These are phyloP conservation scores for Diloba caeruleocephala DNA, from an alignment of 2,888 invertebrate genomes.

Conservation along the genomic window DNA sequence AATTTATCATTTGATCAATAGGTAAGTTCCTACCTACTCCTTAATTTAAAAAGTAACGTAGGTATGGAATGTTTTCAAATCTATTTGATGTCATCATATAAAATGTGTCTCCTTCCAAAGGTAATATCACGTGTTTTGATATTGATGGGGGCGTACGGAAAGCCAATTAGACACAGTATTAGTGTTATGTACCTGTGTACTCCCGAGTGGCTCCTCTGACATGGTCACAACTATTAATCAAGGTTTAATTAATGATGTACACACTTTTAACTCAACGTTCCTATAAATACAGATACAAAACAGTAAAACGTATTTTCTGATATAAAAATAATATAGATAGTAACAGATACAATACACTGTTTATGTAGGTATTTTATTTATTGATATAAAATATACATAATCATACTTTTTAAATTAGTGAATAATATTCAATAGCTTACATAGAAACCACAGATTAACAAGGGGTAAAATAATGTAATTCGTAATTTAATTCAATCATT, in stretches of 20 bases:
- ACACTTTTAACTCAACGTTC: slow-evolving; percentile 6
- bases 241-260: slow-evolving; percentile 10
- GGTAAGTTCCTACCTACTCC: no score
- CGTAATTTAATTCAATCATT: no score
- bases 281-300: not conserved
- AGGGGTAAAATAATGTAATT: no score
- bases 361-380: no score
- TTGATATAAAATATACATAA: no score
- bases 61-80: slow-evolving; percentile 27
- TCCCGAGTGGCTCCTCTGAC: slow-evolving; percentile 28
- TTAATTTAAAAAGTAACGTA: slow-evolving; percentile 9
- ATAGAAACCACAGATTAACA: no score
- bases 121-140: slow-evolving; percentile 35
- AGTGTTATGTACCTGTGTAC: slow-evolving; percentile 15
- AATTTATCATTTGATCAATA: slow-evolving; percentile 35
- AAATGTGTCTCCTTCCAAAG: slow-evolving; percentile 19
- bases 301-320: not conserved
- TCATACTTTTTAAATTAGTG: slow-evolving; percentile 6
- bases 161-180: slow-evolving; percentile 48
- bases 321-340: no score
- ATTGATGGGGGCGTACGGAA: slow-evolving; percentile 29
- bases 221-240: slow-evolving; percentile 21
- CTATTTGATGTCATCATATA: slow-evolving; percentile 20
- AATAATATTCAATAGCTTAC: slow-evolving; percentile 1
- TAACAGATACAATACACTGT: no score